These are phyloP conservation scores for Drosophila putrida DNA, from an alignment of 2,888 invertebrate species.

Conservation along the genomic window DNA sequence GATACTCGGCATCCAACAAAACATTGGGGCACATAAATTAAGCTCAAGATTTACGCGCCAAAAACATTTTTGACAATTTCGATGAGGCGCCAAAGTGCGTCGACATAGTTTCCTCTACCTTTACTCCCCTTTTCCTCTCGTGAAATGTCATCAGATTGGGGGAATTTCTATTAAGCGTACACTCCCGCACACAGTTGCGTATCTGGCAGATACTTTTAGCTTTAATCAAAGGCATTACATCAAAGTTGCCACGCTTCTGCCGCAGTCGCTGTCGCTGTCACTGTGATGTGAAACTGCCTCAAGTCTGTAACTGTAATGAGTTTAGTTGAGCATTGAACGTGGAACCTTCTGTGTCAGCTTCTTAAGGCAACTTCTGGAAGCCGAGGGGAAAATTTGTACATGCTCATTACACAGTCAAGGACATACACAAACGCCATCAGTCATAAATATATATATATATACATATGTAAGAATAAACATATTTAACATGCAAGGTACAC, in stretches of 20 bases:
- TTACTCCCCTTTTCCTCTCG: not conserved
- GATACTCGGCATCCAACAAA: conserved; percentile 39
- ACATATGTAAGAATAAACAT: conserved; percentile 18
- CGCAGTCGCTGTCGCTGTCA: not conserved
- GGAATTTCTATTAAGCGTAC: conserved; percentile 42
- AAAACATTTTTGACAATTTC: conserved; percentile 65
- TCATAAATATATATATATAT: conserved; percentile 32
- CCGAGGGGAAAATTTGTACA: conserved; percentile 49
- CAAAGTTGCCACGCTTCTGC: conserved; percentile 30
- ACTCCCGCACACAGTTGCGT: conserved; percentile 6
- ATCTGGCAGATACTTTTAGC: conserved; percentile 58
- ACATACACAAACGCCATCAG: conserved; percentile 31
- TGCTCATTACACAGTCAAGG: conserved; percentile 65
- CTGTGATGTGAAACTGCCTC: conserved; percentile 11
- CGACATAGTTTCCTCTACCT: conserved; percentile 41
- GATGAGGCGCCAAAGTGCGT: conserved; percentile 64
- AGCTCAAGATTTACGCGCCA: conserved; percentile 51
- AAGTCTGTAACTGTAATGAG: conserved; percentile 53
- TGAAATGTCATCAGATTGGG: not conserved
- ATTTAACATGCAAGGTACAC: conserved; percentile 51
- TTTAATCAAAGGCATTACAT: conserved; percentile 60
- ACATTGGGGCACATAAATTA: conserved; percentile 59
- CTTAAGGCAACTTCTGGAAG: conserved; percentile 38
- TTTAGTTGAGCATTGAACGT: conserved; percentile 35
- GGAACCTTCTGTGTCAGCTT: not conserved